Evolutionary conservation across 1,140 invertebrate genomes (phyloP), one percentile per base, ranked within the genome.

Genomic region (Tetranychus cinnabarinus): DNA sequence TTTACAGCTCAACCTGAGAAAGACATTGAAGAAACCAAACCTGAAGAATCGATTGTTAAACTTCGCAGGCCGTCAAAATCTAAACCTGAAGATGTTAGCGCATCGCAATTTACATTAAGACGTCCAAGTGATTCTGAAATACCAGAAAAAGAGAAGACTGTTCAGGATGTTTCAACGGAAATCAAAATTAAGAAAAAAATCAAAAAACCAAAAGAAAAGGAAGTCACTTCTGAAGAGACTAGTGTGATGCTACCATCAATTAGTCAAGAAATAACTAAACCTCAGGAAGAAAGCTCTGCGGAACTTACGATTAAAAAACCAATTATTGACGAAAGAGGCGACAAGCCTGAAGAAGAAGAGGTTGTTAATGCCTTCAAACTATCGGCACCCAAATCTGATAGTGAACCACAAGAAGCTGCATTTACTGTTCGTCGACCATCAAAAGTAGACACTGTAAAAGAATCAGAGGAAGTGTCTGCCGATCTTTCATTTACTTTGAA

Each of bases 121-220:
- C 13, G 31, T 12, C 50, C 50, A 6, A 52, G 50, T 4, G 50
- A 52, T 1, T 31, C 56, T 46, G 45, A n/a, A 8, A 45, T 47
- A 15, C 15, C 57, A 34, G 31, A 59, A 13, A 57, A 62, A 46
- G 15, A 12, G 39, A 58, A 63, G 36, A 58, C 62, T 55, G 45
- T 60, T 34, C 56, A 65, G 58, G 64, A 65, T 55, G 55, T 65
- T 52, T 48, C 63, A 2, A 62, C 61, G 1, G 65, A 48, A n/a
- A 66, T 67, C 37, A 45, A 58, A 2, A 52, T 63, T 8, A 65
- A 65, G 39, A 56, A 63, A 23, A 63, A 65, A 39, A 42, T n/a
- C 37, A 65, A 65, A 58, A 57, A 60, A 23, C 23, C 6, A 52
- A 56, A 6, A 8, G 5, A 48, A 15, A 35, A 34, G 12, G 33